Percentiles rank a stretch among this genome's conserved stretches.
phyloP scores from a whole-genome alignment of 2,113 vertebrate genomes.

The Semicossyphus pulcher region DNA sequence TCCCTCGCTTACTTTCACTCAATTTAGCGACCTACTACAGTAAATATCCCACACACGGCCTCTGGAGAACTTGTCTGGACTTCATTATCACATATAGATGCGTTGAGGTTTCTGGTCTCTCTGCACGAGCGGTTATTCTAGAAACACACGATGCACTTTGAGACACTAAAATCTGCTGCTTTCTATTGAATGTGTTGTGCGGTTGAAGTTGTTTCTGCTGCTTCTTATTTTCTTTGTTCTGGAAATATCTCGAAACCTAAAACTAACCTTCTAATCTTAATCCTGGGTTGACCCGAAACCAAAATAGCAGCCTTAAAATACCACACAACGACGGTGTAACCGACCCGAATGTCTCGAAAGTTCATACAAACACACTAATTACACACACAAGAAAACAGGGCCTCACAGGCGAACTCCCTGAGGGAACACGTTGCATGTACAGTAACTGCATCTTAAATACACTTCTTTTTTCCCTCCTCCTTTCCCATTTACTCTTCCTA shows the following conservation, averaged over 20 bases:
- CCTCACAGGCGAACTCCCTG: not conserved
- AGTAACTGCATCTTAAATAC: not conserved
- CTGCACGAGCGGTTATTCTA: too few relatives aligned
- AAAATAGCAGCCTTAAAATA: not conserved
- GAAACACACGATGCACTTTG: not conserved
- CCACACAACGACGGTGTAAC: not conserved
- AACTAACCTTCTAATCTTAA: not conserved
- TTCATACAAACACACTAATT: constrained; percentile 6
- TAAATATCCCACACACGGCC: not conserved
- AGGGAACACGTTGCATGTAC: not conserved
- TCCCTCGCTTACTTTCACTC: not conserved
- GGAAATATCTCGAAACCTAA: constrained; percentile 1
- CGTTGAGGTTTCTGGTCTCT: not conserved
- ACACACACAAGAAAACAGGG: not conserved
- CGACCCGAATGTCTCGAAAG: not conserved
- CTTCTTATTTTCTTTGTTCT: constrained; percentile 1
- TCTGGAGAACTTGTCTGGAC: not conserved
- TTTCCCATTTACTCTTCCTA: not conserved
- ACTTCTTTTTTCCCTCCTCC: not conserved
- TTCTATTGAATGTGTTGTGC: not conserved
- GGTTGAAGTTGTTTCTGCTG: not conserved
- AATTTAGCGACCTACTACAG: not conserved
- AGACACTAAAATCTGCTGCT: not conserved
- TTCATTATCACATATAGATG: not conserved
- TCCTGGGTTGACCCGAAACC: not conserved